Evolutionary conservation across 2,113 vertebrate genomes (phyloP).

Genomic region (Microcebus murinus): DNA sequence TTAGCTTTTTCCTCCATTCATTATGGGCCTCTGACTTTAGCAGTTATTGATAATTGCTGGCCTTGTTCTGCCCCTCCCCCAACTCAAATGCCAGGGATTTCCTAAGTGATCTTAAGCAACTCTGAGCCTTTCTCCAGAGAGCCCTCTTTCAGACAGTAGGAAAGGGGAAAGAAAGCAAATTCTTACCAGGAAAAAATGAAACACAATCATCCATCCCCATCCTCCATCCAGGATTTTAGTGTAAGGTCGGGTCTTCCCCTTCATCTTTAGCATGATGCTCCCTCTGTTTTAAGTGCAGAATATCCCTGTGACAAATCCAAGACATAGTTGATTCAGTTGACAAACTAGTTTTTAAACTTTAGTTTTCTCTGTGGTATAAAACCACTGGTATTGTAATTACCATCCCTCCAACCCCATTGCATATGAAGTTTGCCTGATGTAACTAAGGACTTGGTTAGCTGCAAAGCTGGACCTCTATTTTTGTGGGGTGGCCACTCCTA

Average conservation of each 20-base stretch:
- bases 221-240: conserved; percentile 87
- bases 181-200: conserved; percentile 95
- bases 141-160: not conserved
- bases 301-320: conserved; percentile 29
- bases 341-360: not conserved
- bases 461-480: not conserved
- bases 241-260: conserved; percentile 68
- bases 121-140: not conserved
- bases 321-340: not conserved
- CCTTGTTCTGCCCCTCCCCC: not conserved
- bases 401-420: not conserved
- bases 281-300: conserved; percentile 43
- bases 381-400: not conserved
- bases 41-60: not conserved
- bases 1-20: not conserved
- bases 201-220: conserved; percentile 95
- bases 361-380: not conserved
- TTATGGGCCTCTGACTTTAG: not conserved
- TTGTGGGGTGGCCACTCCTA: not conserved
- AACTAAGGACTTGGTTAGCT: not conserved
- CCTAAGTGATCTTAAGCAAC: not conserved
- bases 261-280: conserved; percentile 34
- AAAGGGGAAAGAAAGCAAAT: conserved; percentile 33
- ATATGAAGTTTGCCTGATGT: not conserved
- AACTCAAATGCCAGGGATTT: not conserved